Evolutionary conservation across 2,888 invertebrate genomes (phyloP), one percentile per base, ranked within the genome.

Genomic region (Yponomeuta evonymella): DNA sequence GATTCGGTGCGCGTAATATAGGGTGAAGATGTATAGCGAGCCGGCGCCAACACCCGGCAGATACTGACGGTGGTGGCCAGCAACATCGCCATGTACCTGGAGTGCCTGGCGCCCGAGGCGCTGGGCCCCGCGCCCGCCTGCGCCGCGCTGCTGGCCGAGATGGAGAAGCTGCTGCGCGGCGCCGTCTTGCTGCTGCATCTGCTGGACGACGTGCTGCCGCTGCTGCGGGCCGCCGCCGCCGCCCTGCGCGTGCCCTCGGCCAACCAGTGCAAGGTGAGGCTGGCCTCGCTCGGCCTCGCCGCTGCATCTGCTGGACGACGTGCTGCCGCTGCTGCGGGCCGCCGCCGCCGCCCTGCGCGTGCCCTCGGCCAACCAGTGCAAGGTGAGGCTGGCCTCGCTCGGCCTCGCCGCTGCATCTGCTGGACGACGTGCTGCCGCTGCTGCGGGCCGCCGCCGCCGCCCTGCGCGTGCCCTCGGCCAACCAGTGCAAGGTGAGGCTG

Each of bases 1-100:
- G 23, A 23, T 23, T 23, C 23, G 23, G 23, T 23, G 23, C 23
- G 23, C 23, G 23, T 23, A 23, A 23, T 23, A 23, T 23, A 23
- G 23, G 23, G 23, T 23, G 23, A 23, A 23, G 23, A 23, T 23
- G 23, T 23, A 23, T 23, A 23, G 23, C 23, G 23, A 23, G 23
- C 23, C 23, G 29, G 23, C 3, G 12, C 30, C n/a, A 30, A 30
- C 12, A 23, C 11, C 66, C 66, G n/a, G 30, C 77, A 91, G 90
- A 89, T 90, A 88, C 91, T 98, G 73, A 95, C 96, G 9, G 94
- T 96, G 58, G 96, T 98, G 75, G 93, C 98, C 71, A 95, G 96
- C 82, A 99, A 99, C 89, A 95, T 99, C 82, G 96, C 98, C 2
- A 96, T 96, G 83, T 99, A 99, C 89, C 93, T 99, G 81, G 98